Evolutionary conservation across 2,113 vertebrate species (phyloP).

Genomic region (Vulpes vulpes): DNA sequence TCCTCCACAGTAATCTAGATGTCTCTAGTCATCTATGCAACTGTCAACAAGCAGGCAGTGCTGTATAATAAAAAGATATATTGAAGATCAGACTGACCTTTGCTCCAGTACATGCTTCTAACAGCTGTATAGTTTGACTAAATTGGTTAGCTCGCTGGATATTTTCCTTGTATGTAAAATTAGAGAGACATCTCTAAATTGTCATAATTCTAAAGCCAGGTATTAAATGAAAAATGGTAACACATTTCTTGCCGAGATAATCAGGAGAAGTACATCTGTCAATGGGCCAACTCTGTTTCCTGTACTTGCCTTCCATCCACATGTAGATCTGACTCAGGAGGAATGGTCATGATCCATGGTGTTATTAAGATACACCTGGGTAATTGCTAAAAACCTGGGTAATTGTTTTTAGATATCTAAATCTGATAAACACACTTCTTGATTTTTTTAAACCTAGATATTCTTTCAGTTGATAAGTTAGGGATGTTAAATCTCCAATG

Average conservation of each 20-base stretch:
- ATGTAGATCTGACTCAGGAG: background rate
- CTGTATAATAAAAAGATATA: background rate
- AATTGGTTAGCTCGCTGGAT: background rate
- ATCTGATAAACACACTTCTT: background rate
- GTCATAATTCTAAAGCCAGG: background rate
- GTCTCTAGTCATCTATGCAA: background rate
- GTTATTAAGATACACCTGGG: background rate
- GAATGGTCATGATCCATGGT: background rate
- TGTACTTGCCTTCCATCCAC: background rate
- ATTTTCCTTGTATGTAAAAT: conserved; percentile 20
- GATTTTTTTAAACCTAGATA: background rate
- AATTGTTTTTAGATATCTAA: background rate
- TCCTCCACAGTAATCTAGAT: background rate
- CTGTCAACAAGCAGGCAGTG: background rate
- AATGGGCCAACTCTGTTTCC: background rate
- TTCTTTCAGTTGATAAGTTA: background rate
- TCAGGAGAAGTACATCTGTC: background rate
- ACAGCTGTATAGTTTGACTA: background rate
- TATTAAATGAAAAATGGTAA: background rate
- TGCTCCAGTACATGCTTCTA: background rate
- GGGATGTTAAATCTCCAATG: background rate
- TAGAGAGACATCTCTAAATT: background rate
- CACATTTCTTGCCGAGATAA: background rate
- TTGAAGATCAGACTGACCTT: background rate
- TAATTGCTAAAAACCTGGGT: background rate